Base-by-base conservation (phyloP, 2,797 vertebrate species). In the Clamator glandarius region DNA sequence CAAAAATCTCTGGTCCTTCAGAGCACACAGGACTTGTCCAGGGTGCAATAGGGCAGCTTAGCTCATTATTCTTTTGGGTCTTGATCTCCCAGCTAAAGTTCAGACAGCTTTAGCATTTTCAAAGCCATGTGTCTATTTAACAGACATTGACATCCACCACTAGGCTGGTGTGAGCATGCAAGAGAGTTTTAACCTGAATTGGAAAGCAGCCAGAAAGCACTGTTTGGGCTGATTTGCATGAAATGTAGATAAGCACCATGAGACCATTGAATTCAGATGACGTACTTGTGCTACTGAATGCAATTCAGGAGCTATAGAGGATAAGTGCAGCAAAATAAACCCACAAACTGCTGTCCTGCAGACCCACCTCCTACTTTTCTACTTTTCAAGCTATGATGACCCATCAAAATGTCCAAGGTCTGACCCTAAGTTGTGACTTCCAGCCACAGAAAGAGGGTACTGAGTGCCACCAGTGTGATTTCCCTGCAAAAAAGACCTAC, bases 181-280 rank as follows among this genome's bases (percentile, higher is more conserved):
- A 46, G 58, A 36, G 36, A 72, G 12, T 68, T 58, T 39, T 39
- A 44, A 44, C 16, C 42, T 46, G 58, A 64, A 13, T 59, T 89
- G 84, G 80, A 78, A 48, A 69, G n/a, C 58, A 35, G 67, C 77
- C 87, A 74, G 75, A 48, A 63, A 46, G 2, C 6, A 2, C 50
- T 16, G 42, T 64, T 72, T 46, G 58, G 69, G 77, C 62, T 41
- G 77, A 78, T 91, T 42, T 88, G 62, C 83, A 76, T 88, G 77
- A 86, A 84, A 88, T 26, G 80, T 29, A 81, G 92, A 87, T 84
- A 78, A 96, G 77, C n/a, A 66, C 66, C 73, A 50, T n/a, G 35
- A 54, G 36, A 29, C 28, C 25, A 13, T 29, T 62, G 46, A 73
- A 87, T 87, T 89, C 39, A 48, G 83, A 88, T 31, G 70, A 87